Evolutionary conservation across 2,113 vertebrate genomes (phyloP).

Genomic region (Trogon surrucura): DNA sequence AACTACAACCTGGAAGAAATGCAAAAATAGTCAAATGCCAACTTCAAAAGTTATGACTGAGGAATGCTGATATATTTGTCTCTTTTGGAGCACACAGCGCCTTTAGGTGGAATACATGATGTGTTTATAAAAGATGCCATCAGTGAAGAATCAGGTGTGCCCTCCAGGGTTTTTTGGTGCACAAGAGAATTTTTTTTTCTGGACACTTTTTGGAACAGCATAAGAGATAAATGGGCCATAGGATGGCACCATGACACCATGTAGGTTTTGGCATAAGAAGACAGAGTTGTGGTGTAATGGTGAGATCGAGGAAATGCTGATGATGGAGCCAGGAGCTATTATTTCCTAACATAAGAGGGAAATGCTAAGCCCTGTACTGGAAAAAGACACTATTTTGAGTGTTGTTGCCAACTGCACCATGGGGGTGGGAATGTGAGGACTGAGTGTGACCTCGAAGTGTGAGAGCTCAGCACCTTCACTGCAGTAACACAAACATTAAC

Average conservation of each 20-base stretch:
- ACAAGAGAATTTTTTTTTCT: not conserved
- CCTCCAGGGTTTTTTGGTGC: not conserved
- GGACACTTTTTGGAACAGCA: not conserved
- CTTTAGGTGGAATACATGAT: constrained; percentile 72
- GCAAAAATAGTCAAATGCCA: constrained; percentile 81
- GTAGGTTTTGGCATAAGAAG: not conserved
- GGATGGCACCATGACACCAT: not conserved
- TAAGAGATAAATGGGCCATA: not conserved
- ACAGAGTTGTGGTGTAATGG: not conserved
- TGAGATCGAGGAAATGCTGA: not conserved
- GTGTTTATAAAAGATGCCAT: constrained; percentile 62
- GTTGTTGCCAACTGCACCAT: accelerated
- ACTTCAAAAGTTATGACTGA: constrained; percentile 72
- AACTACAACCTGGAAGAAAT: constrained; percentile 77
- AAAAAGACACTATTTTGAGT: not conserved
- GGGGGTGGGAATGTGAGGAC: not conserved
- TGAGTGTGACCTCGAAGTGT: not conserved
- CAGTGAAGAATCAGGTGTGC: not conserved
- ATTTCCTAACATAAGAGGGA: not conserved
- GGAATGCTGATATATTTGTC: constrained; percentile 72
- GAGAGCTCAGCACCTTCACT: not conserved
- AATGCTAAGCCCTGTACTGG: not conserved
- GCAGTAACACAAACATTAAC: not conserved
- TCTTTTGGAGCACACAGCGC: constrained; percentile 55
- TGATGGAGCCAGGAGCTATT: not conserved